Evolutionary conservation across 2,797 vertebrate species (phyloP), one percentile per base, ranked within the genome.

Genomic region (Urophycis tenuis): DNA sequence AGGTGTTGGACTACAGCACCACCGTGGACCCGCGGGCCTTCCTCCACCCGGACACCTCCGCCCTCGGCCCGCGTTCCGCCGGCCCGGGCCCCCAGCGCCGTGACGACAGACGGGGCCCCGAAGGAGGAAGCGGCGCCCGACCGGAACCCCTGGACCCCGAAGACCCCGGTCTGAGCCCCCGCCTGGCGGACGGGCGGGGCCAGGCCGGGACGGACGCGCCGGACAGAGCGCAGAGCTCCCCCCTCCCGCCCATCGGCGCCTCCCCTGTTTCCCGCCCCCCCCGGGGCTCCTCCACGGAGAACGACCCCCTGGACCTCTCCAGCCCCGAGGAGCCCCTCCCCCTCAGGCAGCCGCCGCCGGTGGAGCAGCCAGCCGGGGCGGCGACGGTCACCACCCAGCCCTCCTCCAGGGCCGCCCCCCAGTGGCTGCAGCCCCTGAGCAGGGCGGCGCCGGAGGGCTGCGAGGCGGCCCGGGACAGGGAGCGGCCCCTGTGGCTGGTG

Each of bases 401-500:
- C 0, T 85, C 92, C 4, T 89, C 87, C 30, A 87, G 89, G 31
- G 74, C 88, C 69, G 35, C 93, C 12, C 95, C 96, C 0, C 89
- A 93, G 79, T 98, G 95, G 95, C 89, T 97, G n/a, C 93, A 94
- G 78, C 91, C 95, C 5, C 82, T 83, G 30, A 87, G 78, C 82
- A 89, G 85, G 74, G 89, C 76, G 2, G 85, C 84, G 6, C 90
- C 87, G 0, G 89, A 85, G 74, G 84, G 87, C 78, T 85, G 88
- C 5, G 88, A 77, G 79, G 74, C 80, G 19, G 82, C 19, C 82
- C 85, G 87, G 71, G 92, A 93, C 39, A 78, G 82, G 78, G 84
- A 88, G 69, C 94, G 89, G 67, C 96, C 95, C 19, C 81, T 79
- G 0, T 96, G 95, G 95, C 91, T 97, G 67, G 89, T 90, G 70